Conservation (phyloP, 64 coral and sea anemone species). For the Platygyra sinensis region DNA sequence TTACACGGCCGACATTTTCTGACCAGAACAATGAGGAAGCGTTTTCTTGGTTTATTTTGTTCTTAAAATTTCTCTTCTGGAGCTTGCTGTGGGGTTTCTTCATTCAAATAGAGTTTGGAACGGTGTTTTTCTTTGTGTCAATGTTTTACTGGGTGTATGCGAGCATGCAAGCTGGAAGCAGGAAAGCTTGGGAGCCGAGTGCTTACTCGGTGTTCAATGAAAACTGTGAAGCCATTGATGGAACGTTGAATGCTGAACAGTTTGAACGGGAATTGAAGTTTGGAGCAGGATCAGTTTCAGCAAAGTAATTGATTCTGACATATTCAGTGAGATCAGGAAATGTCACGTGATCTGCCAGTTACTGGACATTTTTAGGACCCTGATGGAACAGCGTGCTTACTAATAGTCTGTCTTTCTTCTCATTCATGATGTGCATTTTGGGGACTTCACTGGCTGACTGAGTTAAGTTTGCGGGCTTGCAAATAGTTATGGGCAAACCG, state of each 20-base stretch:
- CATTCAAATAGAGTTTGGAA: constrained; percentile 94
- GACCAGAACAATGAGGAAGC: not conserved
- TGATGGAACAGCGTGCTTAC: too few relatives aligned
- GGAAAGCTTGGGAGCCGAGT: constrained; percentile 90
- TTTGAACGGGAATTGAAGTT: constrained; percentile 96
- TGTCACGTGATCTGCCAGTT: too few relatives aligned
- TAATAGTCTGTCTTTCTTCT: too few relatives aligned
- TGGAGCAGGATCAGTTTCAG: constrained; percentile 86
- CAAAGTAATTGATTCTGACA: not conserved
- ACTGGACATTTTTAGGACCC: too few relatives aligned
- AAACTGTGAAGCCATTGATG: constrained; percentile 96
- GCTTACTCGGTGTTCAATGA: constrained; percentile 99
- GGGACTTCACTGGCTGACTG: too few relatives aligned
- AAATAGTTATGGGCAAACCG: too few relatives aligned
- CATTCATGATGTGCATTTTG: too few relatives aligned
- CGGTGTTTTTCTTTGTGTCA: constrained; percentile 85
- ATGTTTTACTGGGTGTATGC: constrained; percentile 95
- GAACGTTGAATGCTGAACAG: constrained; percentile 91
- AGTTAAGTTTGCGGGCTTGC: too few relatives aligned
- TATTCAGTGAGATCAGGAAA: too few relatives aligned
- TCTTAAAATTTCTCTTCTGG: constrained; percentile 89
- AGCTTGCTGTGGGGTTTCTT: constrained; percentile 86
- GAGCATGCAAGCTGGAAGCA: constrained; percentile 82
- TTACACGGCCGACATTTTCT: not conserved
- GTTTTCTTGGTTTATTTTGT: constrained; percentile 44